Percentiles rank a stretch among this genome's conserved stretches.
phyloP scores from a whole-genome alignment of 1,140 invertebrate species.

The Drosophila punjabiensis region DNA sequence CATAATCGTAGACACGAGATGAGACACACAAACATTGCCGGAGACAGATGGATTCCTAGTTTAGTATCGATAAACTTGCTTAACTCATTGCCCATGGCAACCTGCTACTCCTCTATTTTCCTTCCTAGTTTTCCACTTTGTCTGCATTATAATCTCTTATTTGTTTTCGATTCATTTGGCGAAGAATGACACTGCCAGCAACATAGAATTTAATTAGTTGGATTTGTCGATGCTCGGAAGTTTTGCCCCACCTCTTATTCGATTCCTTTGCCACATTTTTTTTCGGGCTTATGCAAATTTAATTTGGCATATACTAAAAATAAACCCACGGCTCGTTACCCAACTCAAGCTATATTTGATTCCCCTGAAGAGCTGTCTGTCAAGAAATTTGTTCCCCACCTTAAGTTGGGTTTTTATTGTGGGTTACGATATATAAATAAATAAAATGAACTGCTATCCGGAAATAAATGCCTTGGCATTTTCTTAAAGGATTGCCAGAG shows the following conservation, averaged over 20 bases:
- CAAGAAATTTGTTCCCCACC: background rate
- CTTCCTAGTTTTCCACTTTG: background rate
- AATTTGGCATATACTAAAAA: constrained; percentile 29
- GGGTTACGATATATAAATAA: background rate
- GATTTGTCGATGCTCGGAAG: background rate
- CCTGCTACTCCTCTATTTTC: constrained; percentile 2
- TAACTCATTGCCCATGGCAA: constrained; percentile 30
- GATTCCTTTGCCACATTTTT: background rate
- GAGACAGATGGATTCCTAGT: constrained; percentile 26
- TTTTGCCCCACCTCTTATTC: background rate
- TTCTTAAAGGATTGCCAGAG: constrained; percentile 8
- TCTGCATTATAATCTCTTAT: constrained; percentile 50
- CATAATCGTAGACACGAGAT: constrained; percentile 43
- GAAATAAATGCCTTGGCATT: constrained; percentile 30
- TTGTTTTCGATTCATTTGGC: constrained; percentile 47
- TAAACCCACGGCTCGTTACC: background rate
- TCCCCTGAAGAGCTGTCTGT: constrained; percentile 6
- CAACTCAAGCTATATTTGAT: background rate
- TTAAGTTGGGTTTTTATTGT: background rate
- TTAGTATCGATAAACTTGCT: constrained; percentile 7
- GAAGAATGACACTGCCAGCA: constrained; percentile 7
- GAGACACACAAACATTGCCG: constrained; percentile 12
- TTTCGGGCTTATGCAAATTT: constrained; percentile 22
- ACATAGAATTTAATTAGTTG: constrained; percentile 59
- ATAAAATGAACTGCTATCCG: constrained; percentile 14